Evolutionary conservation across 2,797 vertebrate species (phyloP), one percentile per base, ranked within the genome.

Genomic region (Neosilurus mollespiculum): DNA sequence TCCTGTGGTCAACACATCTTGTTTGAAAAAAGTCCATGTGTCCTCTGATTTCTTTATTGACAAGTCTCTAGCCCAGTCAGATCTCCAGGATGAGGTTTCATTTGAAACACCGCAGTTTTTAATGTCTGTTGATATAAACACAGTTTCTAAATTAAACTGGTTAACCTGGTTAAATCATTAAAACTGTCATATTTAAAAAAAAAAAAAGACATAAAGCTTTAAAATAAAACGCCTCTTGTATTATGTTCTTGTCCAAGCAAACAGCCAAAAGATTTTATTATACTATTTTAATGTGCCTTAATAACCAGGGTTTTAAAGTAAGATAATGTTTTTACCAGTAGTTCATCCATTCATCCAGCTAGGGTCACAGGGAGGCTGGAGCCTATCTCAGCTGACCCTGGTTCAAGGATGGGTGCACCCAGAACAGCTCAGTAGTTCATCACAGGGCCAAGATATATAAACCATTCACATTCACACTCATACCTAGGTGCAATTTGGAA

Each of bases 11-110:
- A n/a, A 65, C 5, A 51, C 66, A 9, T 92, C 91, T 87, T 89
- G 92, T 84, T 91, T 89, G 86, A 95, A 95, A 78, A 93, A 92
- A 2, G 92, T 86, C 95, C 94, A 95, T 78, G 79, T 73, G 88
- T 91, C 88, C 16, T 89, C 92, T 51, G 92, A 86, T 78, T 90
- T 91, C 76, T 86, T 90, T 86, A 88, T 88, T 1, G 89, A 85
- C 82, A 70, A 85, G 61, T 76, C 89, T 18, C 84, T 81, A 0
- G 65, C 88, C 91, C 92, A 91, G 81, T 86, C 86, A 82, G 37
- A 81, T 56, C 67, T 67, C 83, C 84, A 87, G 54, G 75, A 82
- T 75, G 78, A 1, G 11, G 84, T 12, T 75, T 83, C 71, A 79
- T 83, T 78, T 84, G 80, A 81, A 84, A 86, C 62, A 65, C 37